Percentiles rank a stretch among this genome's conserved stretches.
These are phyloP conservation scores for Paradoxurus hermaphroditus DNA, from an alignment of 2,113 vertebrate genomes.

Conservation along the genomic window DNA sequence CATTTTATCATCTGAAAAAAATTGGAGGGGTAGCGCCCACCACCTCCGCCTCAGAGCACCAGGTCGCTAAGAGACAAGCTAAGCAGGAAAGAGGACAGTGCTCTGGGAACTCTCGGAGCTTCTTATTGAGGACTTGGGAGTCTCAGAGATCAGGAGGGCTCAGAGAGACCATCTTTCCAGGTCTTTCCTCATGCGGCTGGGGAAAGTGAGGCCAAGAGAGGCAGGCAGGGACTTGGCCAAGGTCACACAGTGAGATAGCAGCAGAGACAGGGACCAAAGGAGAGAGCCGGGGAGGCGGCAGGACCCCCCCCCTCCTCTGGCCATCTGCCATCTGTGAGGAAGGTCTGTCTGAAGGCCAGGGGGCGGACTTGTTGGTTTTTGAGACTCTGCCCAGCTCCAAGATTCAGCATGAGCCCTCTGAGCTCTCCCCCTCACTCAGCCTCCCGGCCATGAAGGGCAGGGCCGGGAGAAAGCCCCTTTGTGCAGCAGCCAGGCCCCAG, in stretches of 20 bases:
- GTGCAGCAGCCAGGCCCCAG: background rate
- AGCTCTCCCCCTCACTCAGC: background rate
- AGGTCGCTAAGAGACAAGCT: too few species aligned
- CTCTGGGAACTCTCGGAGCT: background rate
- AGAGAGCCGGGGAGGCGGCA: background rate
- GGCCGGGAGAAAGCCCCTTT: slow-evolving; percentile 69
- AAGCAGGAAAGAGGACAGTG: background rate
- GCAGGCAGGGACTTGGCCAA: background rate
- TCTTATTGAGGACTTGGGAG: background rate
- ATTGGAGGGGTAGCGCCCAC: rapidly evolving
- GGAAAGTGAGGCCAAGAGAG: background rate
- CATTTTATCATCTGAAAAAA: background rate
- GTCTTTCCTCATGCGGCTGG: background rate
- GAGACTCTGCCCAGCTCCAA: background rate
- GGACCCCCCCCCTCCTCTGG: background rate
- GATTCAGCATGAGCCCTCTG: background rate
- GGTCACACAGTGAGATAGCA: background rate
- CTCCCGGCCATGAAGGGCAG: background rate
- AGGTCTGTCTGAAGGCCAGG: background rate
- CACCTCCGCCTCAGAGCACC: background rate
- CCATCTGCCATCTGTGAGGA: background rate
- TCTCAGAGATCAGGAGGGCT: background rate
- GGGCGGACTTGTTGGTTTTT: background rate
- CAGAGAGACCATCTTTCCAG: background rate
- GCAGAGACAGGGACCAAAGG: background rate